Evolutionary conservation across 1,140 invertebrate species (phyloP).

Genomic region (Neuroterus valhalla): DNA sequence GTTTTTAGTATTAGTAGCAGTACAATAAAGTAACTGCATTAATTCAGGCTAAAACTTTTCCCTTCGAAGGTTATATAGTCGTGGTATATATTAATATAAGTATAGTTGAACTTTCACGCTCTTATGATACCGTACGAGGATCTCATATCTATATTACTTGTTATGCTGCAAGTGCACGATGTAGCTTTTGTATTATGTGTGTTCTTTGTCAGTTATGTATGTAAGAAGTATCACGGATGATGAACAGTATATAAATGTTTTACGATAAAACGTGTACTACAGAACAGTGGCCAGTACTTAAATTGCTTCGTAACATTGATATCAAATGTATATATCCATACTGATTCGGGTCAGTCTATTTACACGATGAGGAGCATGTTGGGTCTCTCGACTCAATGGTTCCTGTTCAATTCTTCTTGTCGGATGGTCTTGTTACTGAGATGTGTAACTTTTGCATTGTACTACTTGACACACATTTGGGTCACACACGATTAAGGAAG

Average conservation of each 20-base stretch:
- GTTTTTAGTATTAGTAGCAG: conserved; percentile 25
- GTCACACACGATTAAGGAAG: conserved; percentile 73
- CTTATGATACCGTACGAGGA: conserved; percentile 41
- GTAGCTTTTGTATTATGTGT: conserved; percentile 2
- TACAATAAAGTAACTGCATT: conserved; percentile 26
- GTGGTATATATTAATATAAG: conserved; percentile 33
- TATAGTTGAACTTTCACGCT: conserved; percentile 48
- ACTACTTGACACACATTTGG: conserved; percentile 62
- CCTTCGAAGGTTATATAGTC: conserved; percentile 36
- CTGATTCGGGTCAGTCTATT: not conserved
- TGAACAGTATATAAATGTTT: not conserved
- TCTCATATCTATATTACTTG: conserved; percentile 14
- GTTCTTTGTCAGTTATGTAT: not conserved
- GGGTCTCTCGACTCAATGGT: conserved; percentile 15
- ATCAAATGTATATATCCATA: conserved; percentile 36
- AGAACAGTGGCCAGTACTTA: conserved; percentile 51
- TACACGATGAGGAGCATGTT: conserved; percentile 16
- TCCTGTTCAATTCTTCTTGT: not conserved
- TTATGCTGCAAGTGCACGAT: conserved; percentile 15
- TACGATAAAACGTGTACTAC: conserved; percentile 32
- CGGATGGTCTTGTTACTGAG: not conserved
- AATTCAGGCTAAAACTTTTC: conserved; percentile 46
- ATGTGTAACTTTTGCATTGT: conserved; percentile 37
- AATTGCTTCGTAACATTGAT: conserved; percentile 47
- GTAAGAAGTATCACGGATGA: not conserved